Conservation (phyloP, 2,113 vertebrate species). For the Stigmatopora argus region DNA sequence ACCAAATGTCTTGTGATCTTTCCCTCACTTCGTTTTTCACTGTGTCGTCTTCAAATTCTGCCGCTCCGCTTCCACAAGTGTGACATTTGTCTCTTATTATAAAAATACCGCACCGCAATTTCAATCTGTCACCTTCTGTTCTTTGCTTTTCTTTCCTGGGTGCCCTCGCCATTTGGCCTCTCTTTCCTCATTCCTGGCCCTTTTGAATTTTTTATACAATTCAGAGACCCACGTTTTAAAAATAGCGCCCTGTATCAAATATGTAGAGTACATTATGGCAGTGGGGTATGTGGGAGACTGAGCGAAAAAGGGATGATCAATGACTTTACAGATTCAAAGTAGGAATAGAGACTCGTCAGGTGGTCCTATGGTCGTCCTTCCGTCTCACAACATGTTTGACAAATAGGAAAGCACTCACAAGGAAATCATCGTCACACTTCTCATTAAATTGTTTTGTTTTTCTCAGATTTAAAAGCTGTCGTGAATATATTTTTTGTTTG, state of each 20-base stretch:
- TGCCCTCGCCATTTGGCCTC: slow-evolving; percentile 32
- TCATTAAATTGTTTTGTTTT: background rate
- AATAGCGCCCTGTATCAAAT: slow-evolving; percentile 75
- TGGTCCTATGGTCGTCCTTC: background rate
- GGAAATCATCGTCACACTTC: background rate
- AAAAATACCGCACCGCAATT: slow-evolving; percentile 29
- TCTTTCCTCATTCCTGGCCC: slow-evolving; percentile 26
- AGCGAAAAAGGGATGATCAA: slow-evolving; percentile 50
- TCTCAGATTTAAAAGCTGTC: background rate
- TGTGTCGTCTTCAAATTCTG: background rate
- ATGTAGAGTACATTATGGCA: slow-evolving; percentile 68
- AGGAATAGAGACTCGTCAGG: background rate
- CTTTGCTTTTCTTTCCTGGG: slow-evolving; percentile 21
- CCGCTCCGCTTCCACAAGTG: slow-evolving; percentile 22
- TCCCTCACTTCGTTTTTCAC: slow-evolving; percentile 26
- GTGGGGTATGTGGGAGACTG: slow-evolving; percentile 38
- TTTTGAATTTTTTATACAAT: slow-evolving; percentile 74
- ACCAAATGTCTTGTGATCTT: slow-evolving; percentile 21
- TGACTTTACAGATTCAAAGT: slow-evolving; percentile 35
- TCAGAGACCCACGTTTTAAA: slow-evolving; percentile 70
- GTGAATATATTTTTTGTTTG: background rate
- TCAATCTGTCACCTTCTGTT: slow-evolving; percentile 24
- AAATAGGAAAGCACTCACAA: background rate
- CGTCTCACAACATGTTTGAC: background rate
- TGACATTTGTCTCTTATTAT: slow-evolving; percentile 55